Evolutionary conservation across 2,797 vertebrate species (phyloP).

Genomic region (Limnodromus scolopaceus): DNA sequence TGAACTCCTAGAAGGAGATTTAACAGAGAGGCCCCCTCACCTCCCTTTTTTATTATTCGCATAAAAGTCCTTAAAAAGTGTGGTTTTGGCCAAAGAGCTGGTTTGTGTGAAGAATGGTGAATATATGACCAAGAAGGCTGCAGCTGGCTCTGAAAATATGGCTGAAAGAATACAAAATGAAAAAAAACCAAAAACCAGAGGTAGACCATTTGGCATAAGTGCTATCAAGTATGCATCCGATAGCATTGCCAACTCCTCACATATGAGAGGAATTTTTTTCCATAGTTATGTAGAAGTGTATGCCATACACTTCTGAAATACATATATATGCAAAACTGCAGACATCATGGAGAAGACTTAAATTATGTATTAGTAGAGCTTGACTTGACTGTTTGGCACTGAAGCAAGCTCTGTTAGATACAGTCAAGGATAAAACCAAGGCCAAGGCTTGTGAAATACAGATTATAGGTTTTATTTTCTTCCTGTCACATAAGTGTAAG

Average conservation of each 20-base stretch:
- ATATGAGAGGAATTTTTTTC: neutral
- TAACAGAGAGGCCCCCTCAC: neutral
- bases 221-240: neutral
- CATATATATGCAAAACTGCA: neutral
- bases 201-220: neutral
- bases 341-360: neutral
- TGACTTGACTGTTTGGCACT: slow-evolving; percentile 25
- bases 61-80: neutral
- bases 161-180: neutral
- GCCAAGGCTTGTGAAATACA: slow-evolving; percentile 52
- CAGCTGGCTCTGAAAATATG: neutral
- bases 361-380: slow-evolving; percentile 31
- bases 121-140: neutral
- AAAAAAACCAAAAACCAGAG: neutral
- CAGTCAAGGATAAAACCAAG: slow-evolving; percentile 45
- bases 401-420: slow-evolving; percentile 46
- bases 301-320: neutral
- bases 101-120: neutral
- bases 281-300: neutral
- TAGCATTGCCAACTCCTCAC: neutral
- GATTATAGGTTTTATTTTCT: slow-evolving; percentile 12
- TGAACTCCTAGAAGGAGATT: neutral
- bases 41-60: neutral
- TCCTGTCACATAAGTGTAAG: neutral
- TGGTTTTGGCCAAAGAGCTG: rapidly evolving